Base-by-base conservation (phyloP, 2,888 invertebrate species). In the Sminthurides aquaticus region DNA sequence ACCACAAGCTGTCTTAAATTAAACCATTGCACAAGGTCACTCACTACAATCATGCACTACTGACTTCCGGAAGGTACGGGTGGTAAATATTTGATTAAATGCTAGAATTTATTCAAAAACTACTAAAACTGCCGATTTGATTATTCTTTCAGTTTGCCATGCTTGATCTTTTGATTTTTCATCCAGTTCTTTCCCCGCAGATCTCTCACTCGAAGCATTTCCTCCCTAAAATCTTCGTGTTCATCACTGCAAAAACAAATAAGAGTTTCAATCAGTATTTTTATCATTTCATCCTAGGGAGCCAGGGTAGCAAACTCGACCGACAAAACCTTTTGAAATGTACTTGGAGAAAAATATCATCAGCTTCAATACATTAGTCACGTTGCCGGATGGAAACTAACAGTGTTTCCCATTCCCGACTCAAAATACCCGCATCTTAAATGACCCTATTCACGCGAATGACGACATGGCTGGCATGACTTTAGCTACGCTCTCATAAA, bases 171-270 rank as follows among this genome's bases (percentile, higher is more conserved):
- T 49, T 15, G 27, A 22, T 62, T 62, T 22, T 57, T 48, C 29
- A 63, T 58, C 63, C 63, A 63, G 49, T 63, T n/a, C 52, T 63
- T 57, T 57, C 63, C 63, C 3, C 63, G 49, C n/a, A 63, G 25
- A 18, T 52, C 29, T 49, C 49, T 49, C 24, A 63, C 25, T 20
- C 63, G 49, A 1, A 5, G 8, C 58, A 63, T 63, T 52, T 63
- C 63, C 18, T 63, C 63, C 20, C 27, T 57, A 26, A 57, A 63
- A 52, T 63, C 63, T 49, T 63, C 28, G 58, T 63, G 63, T 24
- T 63, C 63, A 52, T 63, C 63, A 49, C 62, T 62, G 62, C 3
- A 62, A 62, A 56, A 52, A 18, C n/a, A n/a, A n/a, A n/a, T n/a
- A n/a, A n/a, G n/a, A n/a, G n/a, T n/a, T n/a, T n/a, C 8, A 8